A percentile compares a stretch with the other conserved stretches of the same genome.
phyloP scores from a whole-genome alignment of 1,140 invertebrate genomes.

The Paraescarpia echinospica region DNA sequence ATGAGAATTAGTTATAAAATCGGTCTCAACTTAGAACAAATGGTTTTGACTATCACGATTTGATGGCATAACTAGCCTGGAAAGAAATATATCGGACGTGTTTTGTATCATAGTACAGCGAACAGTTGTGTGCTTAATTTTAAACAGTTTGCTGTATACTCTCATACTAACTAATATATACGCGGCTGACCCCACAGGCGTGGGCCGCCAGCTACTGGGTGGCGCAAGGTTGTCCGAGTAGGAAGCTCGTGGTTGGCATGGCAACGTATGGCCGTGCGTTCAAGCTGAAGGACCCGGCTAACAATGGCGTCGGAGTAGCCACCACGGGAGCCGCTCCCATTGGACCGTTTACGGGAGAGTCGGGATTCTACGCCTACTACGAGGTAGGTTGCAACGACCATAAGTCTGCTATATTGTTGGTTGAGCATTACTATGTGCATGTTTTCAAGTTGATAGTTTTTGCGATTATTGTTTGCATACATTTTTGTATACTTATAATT shows the following conservation, averaged over 20 bases:
- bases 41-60: too few species aligned
- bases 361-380: constrained; percentile 89
- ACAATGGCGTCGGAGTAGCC: constrained; percentile 82
- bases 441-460: too few species aligned
- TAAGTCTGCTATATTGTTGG: too few species aligned
- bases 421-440: too few species aligned
- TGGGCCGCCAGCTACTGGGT: constrained; percentile 67
- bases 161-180: neutral
- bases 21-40: constrained; percentile 65
- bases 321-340: constrained; percentile 72
- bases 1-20: constrained; percentile 61
- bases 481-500: too few species aligned
- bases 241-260: constrained; percentile 82
- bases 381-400: constrained; percentile 63
- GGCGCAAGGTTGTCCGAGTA: constrained; percentile 71
- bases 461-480: too few species aligned
- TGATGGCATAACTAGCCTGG: too few species aligned
- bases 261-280: constrained; percentile 89
- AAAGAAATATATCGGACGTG: too few species aligned
- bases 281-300: constrained; percentile 70
- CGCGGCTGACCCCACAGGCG: constrained; percentile 23
- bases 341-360: constrained; percentile 82
- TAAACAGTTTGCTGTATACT: too few species aligned
- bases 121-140: too few species aligned
- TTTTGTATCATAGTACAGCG: too few species aligned